Percentiles rank a stretch among this genome's conserved stretches.
Evolutionary conservation across 2,888 invertebrate genomes (phyloP).

Genomic region (Minunthozetes semirufus): DNA sequence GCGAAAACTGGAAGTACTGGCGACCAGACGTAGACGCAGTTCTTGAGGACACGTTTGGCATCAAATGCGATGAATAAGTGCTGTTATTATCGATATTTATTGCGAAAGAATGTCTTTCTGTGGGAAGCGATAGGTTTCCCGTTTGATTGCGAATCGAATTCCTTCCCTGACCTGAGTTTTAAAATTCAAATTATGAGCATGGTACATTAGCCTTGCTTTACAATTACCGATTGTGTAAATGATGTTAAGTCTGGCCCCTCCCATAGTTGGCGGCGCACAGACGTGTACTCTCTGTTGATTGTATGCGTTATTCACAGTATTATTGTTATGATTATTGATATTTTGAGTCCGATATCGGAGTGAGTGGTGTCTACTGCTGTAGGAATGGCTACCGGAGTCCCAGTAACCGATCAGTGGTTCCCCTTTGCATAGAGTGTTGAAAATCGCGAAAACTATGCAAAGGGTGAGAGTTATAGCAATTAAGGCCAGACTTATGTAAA

Average conservation of each 20-base stretch:
- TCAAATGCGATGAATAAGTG: background rate
- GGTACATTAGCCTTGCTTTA: too few species aligned
- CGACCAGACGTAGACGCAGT: background rate
- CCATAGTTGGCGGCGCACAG: conserved; percentile 35
- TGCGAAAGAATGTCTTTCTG: background rate
- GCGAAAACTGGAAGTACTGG: background rate
- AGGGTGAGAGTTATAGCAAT: background rate
- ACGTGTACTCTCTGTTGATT: conserved; percentile 33
- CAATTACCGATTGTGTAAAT: conserved; percentile 32
- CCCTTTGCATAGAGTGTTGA: conserved; percentile 12
- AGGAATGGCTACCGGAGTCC: background rate
- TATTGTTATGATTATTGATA: background rate
- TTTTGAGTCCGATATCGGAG: background rate
- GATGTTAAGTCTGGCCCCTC: conserved; percentile 34
- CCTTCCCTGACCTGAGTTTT: background rate
- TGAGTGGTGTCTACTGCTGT: background rate
- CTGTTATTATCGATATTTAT: background rate
- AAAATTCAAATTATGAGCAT: too few species aligned
- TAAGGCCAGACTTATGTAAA: conserved; percentile 9
- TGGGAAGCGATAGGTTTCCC: background rate
- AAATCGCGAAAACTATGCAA: conserved; percentile 1
- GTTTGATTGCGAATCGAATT: background rate
- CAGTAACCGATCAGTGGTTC: background rate
- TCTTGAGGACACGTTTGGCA: background rate
- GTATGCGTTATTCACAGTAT: background rate